Conservation (phyloP, 2,797 vertebrate species). For the Sebastes itinus region DNA sequence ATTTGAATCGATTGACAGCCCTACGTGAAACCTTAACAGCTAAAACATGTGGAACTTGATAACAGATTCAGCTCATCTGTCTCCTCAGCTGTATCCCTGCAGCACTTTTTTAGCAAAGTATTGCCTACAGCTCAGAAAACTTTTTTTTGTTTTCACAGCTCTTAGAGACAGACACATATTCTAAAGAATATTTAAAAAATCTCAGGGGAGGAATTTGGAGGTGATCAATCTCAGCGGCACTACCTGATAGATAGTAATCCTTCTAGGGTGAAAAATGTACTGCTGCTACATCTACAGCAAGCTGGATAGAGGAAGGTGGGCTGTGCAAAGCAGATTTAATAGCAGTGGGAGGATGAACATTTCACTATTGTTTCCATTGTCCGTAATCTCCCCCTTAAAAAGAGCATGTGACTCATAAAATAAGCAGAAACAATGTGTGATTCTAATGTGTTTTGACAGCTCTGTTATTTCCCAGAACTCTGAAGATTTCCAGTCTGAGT, state of each 20-base stretch:
- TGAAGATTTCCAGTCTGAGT: not conserved
- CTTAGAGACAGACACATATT: constrained; percentile 45
- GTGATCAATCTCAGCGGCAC: constrained; percentile 59
- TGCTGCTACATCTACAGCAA: constrained; percentile 5
- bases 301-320: not conserved
- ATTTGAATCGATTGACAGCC: no score
- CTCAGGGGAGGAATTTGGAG: constrained; percentile 26
- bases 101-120: constrained; percentile 22
- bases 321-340: not conserved
- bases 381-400: not conserved
- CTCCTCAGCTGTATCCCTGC: not conserved
- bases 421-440: constrained; percentile 24
- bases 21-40: not conserved
- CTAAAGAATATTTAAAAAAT: constrained; percentile 39
- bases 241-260: constrained; percentile 34
- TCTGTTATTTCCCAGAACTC: constrained; percentile 22
- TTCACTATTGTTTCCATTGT: constrained; percentile 13
- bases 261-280: constrained; percentile 44
- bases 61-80: constrained; percentile 8
- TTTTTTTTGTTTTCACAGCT: constrained; percentile 5
- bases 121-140: constrained; percentile 16
- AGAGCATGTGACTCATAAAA: not conserved
- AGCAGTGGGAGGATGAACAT: not conserved
- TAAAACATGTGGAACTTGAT: constrained; percentile 8
- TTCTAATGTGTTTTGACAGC: constrained; percentile 27